A percentile compares a stretch with the other conserved stretches of the same genome.
Evolutionary conservation across 2,113 vertebrate species (phyloP).

Genomic region (Otolemur garnettii): DNA sequence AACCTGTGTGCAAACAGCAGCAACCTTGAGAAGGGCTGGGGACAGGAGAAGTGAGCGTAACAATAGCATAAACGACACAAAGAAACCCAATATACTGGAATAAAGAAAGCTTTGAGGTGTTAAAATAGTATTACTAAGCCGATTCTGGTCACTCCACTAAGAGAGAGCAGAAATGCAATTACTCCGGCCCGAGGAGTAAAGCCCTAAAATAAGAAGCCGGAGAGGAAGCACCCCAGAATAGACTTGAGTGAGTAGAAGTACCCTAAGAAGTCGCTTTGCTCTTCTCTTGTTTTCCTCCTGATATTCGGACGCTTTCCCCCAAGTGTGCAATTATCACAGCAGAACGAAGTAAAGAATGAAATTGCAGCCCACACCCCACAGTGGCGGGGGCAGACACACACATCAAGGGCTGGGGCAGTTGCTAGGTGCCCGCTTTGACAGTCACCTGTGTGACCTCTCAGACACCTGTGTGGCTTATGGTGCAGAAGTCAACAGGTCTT

Average conservation of each 20-base stretch:
- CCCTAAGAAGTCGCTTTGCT: not conserved
- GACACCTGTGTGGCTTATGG: not conserved
- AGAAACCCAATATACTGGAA: not conserved
- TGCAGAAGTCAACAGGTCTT: not conserved
- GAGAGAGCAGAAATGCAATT: conserved; percentile 41
- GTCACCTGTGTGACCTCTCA: not conserved
- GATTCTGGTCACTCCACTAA: not conserved
- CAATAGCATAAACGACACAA: not conserved
- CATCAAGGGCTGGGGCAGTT: not conserved
- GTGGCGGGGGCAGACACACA: not conserved
- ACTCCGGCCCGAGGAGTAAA: conserved; percentile 30
- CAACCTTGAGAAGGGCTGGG: not conserved
- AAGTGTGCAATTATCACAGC: conserved; percentile 35
- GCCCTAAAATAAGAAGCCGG: conserved; percentile 37
- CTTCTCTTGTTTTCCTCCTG: conserved; percentile 30
- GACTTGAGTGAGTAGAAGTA: not conserved
- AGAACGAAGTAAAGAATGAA: not conserved
- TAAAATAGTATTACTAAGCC: not conserved
- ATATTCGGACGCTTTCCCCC: not conserved
- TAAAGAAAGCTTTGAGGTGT: not conserved
- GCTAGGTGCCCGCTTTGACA: not conserved
- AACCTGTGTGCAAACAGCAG: not conserved
- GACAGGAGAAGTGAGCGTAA: not conserved
- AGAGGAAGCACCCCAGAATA: not conserved
- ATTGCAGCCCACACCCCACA: rapidly evolving